A percentile compares a stretch with the other conserved stretches of the same genome.
Evolutionary conservation across 2,888 invertebrate species (phyloP).

Genomic region (Xanthostigma xanthostigma): DNA sequence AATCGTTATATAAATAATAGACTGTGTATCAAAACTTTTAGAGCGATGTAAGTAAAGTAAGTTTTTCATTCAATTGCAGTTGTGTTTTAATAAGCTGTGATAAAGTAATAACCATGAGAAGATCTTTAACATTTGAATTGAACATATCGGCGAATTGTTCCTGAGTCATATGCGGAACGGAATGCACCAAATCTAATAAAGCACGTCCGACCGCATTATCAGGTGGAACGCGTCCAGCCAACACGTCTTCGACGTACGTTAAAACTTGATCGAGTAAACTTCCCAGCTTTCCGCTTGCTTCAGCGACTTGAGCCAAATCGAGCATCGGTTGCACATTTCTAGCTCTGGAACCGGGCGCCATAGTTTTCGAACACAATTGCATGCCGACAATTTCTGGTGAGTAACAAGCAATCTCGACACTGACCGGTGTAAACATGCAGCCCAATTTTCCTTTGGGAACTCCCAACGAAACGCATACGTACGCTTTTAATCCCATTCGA

Average conservation of each 20-base stretch:
- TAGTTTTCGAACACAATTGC: constrained; percentile 73
- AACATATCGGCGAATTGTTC: constrained; percentile 91
- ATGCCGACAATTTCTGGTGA: constrained; percentile 80
- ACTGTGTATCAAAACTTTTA: constrained; percentile 20
- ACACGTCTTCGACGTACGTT: constrained; percentile 82
- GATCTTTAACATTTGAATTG: constrained; percentile 91
- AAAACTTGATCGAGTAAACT: constrained; percentile 63
- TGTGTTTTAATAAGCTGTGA: constrained; percentile 94
- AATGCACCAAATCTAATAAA: constrained; percentile 78
- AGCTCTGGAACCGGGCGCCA: constrained; percentile 28
- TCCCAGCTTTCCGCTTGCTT: constrained; percentile 66
- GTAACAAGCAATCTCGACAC: constrained; percentile 75
- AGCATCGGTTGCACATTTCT: constrained; percentile 50
- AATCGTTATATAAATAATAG: too few species aligned
- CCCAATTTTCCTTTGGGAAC: constrained; percentile 88
- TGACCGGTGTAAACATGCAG: constrained; percentile 92
- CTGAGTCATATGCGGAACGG: constrained; percentile 78
- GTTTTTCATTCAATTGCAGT: constrained; percentile 89
- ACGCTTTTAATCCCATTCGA: constrained; percentile 88
- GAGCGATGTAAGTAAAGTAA: constrained; percentile 66
- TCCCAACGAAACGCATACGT: constrained; percentile 82
- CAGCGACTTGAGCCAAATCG: constrained; percentile 67
- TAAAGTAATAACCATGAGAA: constrained; percentile 92
- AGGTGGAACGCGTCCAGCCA: constrained; percentile 57
- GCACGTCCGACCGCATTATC: constrained; percentile 84